These are phyloP conservation scores for Thaleichthys pacificus DNA, from an alignment of 2,797 vertebrate species.

Conservation along the genomic window DNA sequence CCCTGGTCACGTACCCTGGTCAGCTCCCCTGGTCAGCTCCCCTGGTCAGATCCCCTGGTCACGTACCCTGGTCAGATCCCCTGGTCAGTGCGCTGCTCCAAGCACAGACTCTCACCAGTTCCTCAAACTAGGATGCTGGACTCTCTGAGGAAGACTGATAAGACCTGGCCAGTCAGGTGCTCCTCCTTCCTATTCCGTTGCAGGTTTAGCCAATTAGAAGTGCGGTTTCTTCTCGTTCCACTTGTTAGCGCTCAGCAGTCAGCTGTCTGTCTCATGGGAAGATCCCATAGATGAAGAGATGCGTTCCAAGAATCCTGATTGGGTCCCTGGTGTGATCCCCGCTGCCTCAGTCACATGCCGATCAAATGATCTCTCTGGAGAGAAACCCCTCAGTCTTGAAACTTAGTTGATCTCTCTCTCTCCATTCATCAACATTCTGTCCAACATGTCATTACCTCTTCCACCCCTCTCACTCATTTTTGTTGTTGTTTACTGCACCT, in stretches of 20 bases:
- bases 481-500: too few relatives aligned
- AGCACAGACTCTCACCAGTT: too few relatives aligned
- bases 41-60: too few relatives aligned
- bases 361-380: slow-evolving; percentile 10
- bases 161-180: background rate
- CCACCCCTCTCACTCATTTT: too few relatives aligned
- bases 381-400: background rate
- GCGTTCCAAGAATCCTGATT: slow-evolving; percentile 7
- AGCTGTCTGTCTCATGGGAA: background rate
- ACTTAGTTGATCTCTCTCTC: background rate
- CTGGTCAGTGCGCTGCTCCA: too few relatives aligned
- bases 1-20: too few relatives aligned
- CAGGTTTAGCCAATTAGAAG: background rate
- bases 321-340: slow-evolving; percentile 5
- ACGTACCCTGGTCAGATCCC: too few relatives aligned
- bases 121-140: too few relatives aligned
- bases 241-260: background rate
- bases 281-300: background rate
- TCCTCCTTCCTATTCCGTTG: background rate
- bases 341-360: slow-evolving; percentile 36
- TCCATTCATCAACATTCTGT: too few relatives aligned
- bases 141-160: too few relatives aligned
- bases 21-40: too few relatives aligned
- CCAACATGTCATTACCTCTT: too few relatives aligned
- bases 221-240: background rate